These are phyloP conservation scores for Sebastolobus altivelis DNA, from an alignment of 2,797 vertebrate genomes.

Conservation along the genomic window DNA sequence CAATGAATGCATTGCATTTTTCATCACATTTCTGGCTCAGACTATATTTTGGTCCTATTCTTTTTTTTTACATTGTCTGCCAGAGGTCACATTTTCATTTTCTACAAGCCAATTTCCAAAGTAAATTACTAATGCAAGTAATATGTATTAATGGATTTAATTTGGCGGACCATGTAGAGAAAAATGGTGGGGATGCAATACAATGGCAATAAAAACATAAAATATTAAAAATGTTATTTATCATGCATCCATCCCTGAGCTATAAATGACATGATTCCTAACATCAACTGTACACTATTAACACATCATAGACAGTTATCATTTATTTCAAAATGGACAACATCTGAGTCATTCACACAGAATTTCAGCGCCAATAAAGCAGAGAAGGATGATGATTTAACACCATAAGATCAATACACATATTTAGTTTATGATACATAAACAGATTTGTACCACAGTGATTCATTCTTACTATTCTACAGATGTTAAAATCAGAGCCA, in stretches of 20 bases:
- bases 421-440: neutral
- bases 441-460: neutral
- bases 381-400: neutral
- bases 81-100: constrained; percentile 44
- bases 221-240: constrained; percentile 4
- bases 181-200: neutral
- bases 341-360: neutral
- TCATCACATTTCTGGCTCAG: constrained; percentile 38
- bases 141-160: constrained; percentile 40
- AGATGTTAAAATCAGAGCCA: neutral
- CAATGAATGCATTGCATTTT: constrained; percentile 48
- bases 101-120: constrained; percentile 26
- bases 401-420: neutral
- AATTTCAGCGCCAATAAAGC: neutral
- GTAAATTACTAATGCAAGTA: constrained; percentile 47
- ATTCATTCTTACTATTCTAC: constrained; percentile 27
- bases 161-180: constrained; percentile 1
- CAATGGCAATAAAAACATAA: constrained; percentile 27
- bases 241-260: constrained; percentile 30
- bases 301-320: constrained; percentile 1
- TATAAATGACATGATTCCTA: neutral
- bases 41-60: constrained; percentile 31
- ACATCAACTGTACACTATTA: constrained; percentile 20
- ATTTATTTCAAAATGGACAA: neutral
- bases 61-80: constrained; percentile 25